A percentile compares a stretch with the other conserved stretches of the same genome.
Evolutionary conservation across 2,888 invertebrate species (phyloP).

Genomic region (Megamerina dolium): DNA sequence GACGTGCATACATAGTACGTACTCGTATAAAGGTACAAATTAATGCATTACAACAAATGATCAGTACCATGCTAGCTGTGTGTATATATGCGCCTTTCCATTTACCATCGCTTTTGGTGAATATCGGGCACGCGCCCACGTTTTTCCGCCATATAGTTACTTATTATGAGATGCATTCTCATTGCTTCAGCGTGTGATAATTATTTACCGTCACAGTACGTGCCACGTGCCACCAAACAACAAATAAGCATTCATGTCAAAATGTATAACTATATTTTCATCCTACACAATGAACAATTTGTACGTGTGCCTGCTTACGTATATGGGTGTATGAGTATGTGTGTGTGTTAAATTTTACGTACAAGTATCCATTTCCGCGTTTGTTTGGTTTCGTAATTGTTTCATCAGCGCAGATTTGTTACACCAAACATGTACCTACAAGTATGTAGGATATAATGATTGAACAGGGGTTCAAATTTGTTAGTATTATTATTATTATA

Average conservation of each 20-base stretch:
- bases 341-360: not conserved
- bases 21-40: not conserved
- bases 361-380: slow-evolving; percentile 45
- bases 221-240: slow-evolving; percentile 26
- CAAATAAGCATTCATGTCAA: too few species aligned
- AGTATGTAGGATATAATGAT: too few species aligned
- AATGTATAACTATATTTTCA: too few species aligned
- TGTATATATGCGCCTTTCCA: too few species aligned
- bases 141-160: slow-evolving; percentile 1
- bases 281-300: too few species aligned
- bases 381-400: not conserved
- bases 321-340: not conserved
- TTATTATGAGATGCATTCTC: not conserved
- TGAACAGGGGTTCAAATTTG: too few species aligned
- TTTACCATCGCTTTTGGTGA: too few species aligned
- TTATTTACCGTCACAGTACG: slow-evolving; percentile 39
- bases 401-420: not conserved
- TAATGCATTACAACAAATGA: too few species aligned
- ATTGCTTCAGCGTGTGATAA: slow-evolving; percentile 39
- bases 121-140: slow-evolving; percentile 14
- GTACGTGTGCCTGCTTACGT: not conserved
- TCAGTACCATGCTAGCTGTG: too few species aligned
- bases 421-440: not conserved
- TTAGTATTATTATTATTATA: slow-evolving; percentile 1
- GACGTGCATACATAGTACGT: too few species aligned